Percentiles rank a stretch among this genome's conserved stretches.
These are phyloP conservation scores for Drosophila borborema DNA, from an alignment of 2,888 invertebrate species.

Conservation along the genomic window DNA sequence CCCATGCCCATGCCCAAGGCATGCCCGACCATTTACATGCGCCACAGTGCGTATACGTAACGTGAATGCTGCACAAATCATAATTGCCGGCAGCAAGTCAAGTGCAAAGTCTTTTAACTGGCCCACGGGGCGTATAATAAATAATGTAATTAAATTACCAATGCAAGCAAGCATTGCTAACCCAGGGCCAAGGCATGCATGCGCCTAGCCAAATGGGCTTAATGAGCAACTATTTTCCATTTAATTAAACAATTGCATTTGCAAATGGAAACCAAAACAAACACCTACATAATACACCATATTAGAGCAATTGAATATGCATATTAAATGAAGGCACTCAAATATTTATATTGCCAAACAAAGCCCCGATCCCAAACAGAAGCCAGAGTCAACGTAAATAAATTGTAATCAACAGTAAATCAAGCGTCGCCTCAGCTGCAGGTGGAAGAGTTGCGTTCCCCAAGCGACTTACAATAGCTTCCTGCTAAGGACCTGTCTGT, in stretches of 20 bases:
- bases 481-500: constrained; percentile 41
- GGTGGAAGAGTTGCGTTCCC: constrained; percentile 32
- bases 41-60: constrained; percentile 66
- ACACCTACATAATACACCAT: constrained; percentile 51
- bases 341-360: constrained; percentile 46
- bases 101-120: constrained; percentile 43
- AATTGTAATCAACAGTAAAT: constrained; percentile 78
- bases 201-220: constrained; percentile 28
- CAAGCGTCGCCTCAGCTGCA: constrained; percentile 60
- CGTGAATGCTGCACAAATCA: constrained; percentile 44
- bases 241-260: constrained; percentile 72
- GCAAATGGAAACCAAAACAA: constrained; percentile 36
- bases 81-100: constrained; percentile 56
- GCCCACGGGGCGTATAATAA: constrained; percentile 49
- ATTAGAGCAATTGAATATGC: constrained; percentile 46
- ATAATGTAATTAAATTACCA: constrained; percentile 74
- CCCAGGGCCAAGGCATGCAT: constrained; percentile 11
- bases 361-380: constrained; percentile 32
- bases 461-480: constrained; percentile 8
- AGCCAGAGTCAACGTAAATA: constrained; percentile 47
- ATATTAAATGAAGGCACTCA: constrained; percentile 33
- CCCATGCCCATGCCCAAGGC: background rate
- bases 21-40: constrained; percentile 28
- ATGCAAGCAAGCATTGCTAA: constrained; percentile 48
- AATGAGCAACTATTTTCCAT: constrained; percentile 57